Percentiles rank a stretch among this genome's conserved stretches.
Evolutionary conservation across 37 sponge, comb jelly and placozoan genomes (phyloP).

Genomic region (Corticium candelabrum): DNA sequence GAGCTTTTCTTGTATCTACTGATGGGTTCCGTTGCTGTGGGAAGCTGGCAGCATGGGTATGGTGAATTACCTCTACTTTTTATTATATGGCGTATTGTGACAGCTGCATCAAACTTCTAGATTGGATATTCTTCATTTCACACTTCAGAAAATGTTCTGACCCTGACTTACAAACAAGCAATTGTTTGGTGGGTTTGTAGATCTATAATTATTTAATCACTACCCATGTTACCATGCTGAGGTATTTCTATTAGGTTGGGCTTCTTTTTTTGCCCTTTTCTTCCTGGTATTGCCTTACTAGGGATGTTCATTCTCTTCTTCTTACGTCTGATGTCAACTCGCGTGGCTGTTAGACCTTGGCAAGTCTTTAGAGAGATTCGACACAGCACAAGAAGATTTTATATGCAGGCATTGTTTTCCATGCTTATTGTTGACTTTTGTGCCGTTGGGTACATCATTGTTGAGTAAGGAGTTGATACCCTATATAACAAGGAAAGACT

Average conservation of each 20-base stretch:
- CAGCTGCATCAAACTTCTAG: constrained; percentile 9
- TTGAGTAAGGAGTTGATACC: neutral
- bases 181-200: constrained; percentile 36
- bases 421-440: neutral
- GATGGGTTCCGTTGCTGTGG: neutral
- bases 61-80: neutral
- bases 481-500: too few relatives aligned
- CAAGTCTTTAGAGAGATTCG: neutral
- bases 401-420: neutral
- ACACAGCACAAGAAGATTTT: neutral
- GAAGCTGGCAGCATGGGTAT: neutral
- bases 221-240: neutral
- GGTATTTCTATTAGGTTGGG: neutral
- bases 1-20: neutral
- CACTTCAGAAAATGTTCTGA: constrained; percentile 49
- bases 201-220: too few relatives aligned
- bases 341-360: neutral
- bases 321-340: neutral
- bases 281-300: neutral
- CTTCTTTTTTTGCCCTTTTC: neutral
- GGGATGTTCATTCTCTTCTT: neutral
- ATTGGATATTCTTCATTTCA: constrained; percentile 55
- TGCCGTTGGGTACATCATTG: neutral
- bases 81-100: neutral
- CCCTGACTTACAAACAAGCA: constrained; percentile 64